Base-by-base conservation (phyloP, 2,797 vertebrate genomes). In the Macropodus opercularis region DNA sequence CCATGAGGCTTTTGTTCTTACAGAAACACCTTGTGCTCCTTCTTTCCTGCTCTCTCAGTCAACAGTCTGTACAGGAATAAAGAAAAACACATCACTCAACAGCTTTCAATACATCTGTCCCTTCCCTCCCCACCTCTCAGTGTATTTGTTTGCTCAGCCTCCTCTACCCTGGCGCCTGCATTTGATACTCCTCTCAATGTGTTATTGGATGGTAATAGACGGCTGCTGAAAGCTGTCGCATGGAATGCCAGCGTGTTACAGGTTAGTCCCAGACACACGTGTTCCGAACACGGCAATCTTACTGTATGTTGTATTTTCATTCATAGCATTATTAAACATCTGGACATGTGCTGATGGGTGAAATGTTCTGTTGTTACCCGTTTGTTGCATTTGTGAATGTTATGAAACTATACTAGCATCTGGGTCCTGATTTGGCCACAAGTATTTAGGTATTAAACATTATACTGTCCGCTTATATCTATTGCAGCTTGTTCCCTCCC, bases 131-230 rank as follows among this genome's bases (percentile, higher is more conserved):
- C 55, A 32, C 60, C 73, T 72, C 76, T 80, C 41, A 8, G 43
- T 32, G 68, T 69, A 59, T 87, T 76, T 87, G 83, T 87, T 87
- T 89, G 77, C 65, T 79, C 70, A 77, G 71, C 65, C 76, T 82
- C 58, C 50, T 75, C 70, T 65, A 65, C 63, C 63, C 68, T 14
- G 43, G 55, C 52, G 59, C 78, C 77, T 69, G 59, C 47, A 23
- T 79, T 80, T 84, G 69, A 46, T 59, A 50, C 36, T 29, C 63
- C 56, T 78, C 60, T 62, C 63, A 6, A 21, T 77, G 63, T 79
- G 66, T 78, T 77, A 70, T 77, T 8, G 40, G 59, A 69, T 48
- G 35, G 56, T 77, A 80, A 90, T 85, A 63, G 75, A 86, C 77
- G 79, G 78, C 79, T 81, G 81, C 65, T 87, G 79, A 85, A 86